Evolutionary conservation across 2,113 vertebrate species (phyloP).

Genomic region (Astatoreochromis straeleni): DNA sequence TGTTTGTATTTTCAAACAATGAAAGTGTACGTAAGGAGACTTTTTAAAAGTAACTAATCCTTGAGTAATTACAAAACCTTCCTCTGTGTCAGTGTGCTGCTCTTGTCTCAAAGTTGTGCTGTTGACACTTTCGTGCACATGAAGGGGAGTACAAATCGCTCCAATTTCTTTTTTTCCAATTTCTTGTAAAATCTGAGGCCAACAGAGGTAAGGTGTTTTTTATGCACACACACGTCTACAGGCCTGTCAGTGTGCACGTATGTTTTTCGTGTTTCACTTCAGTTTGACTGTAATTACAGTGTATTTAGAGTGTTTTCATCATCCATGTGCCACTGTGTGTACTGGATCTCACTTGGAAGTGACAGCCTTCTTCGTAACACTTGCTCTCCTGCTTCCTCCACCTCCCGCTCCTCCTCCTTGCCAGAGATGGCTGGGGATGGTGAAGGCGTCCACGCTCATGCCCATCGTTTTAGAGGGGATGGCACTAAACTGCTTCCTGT

Average conservation of each 20-base stretch:
- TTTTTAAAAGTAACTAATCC: conserved; percentile 17
- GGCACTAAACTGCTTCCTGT: conserved; percentile 86
- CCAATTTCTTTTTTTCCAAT: background rate
- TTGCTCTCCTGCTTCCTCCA: conserved; percentile 72
- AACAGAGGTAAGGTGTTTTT: background rate
- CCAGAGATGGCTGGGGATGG: conserved; percentile 85
- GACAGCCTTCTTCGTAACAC: conserved; percentile 68
- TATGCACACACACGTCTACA: background rate
- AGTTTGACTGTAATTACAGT: background rate
- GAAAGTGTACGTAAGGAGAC: conserved; percentile 10
- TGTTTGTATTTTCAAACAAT: conserved; percentile 31
- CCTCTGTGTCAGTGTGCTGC: background rate
- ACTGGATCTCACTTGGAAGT: conserved; percentile 49
- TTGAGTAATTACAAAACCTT: background rate
- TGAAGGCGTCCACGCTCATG: conserved; percentile 88
- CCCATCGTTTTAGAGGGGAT: conserved; percentile 87
- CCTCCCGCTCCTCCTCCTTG: conserved; percentile 65
- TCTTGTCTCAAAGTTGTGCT: background rate
- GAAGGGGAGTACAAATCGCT: background rate
- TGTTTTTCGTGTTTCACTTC: background rate
- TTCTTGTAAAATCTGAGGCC: background rate
- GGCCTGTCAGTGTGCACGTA: background rate
- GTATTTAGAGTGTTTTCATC: background rate
- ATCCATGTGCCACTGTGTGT: background rate
- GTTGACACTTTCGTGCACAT: background rate